These are phyloP conservation scores for Tenrec ecaudatus DNA, from an alignment of 2,113 vertebrate genomes.

Conservation along the genomic window DNA sequence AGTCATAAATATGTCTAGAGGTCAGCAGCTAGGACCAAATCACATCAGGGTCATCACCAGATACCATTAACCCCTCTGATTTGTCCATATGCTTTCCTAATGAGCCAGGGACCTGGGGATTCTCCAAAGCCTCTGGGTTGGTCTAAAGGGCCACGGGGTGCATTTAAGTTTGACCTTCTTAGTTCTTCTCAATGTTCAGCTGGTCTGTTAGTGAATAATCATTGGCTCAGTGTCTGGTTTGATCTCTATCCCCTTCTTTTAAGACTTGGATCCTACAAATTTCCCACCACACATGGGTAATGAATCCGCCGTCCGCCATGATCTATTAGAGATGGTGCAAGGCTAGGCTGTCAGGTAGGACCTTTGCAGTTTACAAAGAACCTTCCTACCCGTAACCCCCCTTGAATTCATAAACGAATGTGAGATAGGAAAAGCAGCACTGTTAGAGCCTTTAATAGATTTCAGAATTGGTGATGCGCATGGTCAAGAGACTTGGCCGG, in stretches of 20 bases:
- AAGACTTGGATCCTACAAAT: background rate
- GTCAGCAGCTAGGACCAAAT: slow-evolving; percentile 52
- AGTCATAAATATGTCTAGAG: slow-evolving; percentile 63
- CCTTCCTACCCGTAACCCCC: background rate
- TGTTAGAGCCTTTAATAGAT: background rate
- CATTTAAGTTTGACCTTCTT: slow-evolving; percentile 50
- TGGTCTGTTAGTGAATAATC: background rate
- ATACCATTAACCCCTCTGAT: slow-evolving; percentile 78
- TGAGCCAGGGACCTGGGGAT: slow-evolving; percentile 76
- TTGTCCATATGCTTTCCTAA: slow-evolving; percentile 84
- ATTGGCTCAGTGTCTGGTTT: background rate
- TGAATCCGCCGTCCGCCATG: background rate
- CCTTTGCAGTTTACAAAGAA: background rate
- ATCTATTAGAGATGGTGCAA: background rate
- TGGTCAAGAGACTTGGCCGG: background rate
- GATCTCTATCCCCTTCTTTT: background rate
- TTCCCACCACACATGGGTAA: background rate
- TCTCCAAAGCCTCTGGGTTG: slow-evolving; percentile 66
- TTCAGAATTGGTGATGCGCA: background rate
- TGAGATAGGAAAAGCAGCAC: background rate
- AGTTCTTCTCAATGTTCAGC: slow-evolving; percentile 26
- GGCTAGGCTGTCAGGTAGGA: background rate
- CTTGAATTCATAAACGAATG: background rate
- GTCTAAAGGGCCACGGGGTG: slow-evolving; percentile 16
- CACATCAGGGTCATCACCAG: slow-evolving; percentile 57